phyloP scores from a whole-genome alignment of 2,113 vertebrate genomes.

The Notothenia rossii region DNA sequence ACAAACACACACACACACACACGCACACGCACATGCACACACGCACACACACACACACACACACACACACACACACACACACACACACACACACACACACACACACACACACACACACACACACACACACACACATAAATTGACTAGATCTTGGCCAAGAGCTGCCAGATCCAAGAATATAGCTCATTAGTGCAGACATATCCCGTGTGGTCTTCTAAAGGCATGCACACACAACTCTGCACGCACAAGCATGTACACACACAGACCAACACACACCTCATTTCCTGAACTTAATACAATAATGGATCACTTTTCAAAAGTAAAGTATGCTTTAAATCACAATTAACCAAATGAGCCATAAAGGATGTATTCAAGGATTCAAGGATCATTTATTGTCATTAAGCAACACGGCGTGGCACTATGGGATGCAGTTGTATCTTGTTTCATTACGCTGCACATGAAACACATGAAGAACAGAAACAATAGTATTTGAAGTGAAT shows the following conservation, averaged over 20 bases:
- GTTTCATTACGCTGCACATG: no score
- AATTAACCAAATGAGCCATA: neutral
- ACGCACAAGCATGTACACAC: neutral
- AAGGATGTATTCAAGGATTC: neutral
- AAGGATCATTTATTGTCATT: no score
- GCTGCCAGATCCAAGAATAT: constrained; percentile 54
- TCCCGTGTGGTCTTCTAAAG: constrained; percentile 40
- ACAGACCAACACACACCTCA: neutral
- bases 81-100: constrained; percentile 9
- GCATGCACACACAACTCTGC: neutral
- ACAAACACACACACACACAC: constrained; percentile 36
- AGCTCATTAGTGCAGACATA: constrained; percentile 71
- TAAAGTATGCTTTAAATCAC: constrained; percentile 1
- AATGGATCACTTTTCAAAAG: neutral
- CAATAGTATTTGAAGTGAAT: no score
- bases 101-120: constrained; percentile 29
- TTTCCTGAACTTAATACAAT: neutral
- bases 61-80: constrained; percentile 9
- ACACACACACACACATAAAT: constrained; percentile 29
- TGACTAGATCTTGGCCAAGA: constrained; percentile 39
- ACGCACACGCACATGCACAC: constrained; percentile 50
- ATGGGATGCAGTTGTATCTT: no score
- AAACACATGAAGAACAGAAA: no score
- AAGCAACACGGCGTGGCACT: no score
- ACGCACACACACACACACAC: constrained; percentile 6